These are phyloP conservation scores for Philantomba maxwellii DNA, from an alignment of 2,113 vertebrate species.

Conservation along the genomic window DNA sequence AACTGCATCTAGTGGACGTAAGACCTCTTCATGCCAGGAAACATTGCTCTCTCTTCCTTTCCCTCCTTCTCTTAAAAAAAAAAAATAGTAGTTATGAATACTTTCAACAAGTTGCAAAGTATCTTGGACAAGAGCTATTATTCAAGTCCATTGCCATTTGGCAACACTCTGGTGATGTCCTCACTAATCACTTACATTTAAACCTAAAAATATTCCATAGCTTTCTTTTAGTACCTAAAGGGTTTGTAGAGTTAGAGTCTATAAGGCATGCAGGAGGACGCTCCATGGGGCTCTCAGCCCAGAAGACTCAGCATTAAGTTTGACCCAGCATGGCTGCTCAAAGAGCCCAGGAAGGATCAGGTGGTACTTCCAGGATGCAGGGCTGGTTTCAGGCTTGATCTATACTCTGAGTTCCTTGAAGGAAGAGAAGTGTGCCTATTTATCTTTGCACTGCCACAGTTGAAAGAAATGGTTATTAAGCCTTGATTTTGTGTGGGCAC, in stretches of 20 bases:
- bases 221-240: background rate
- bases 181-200: constrained; percentile 54
- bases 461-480: background rate
- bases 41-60: background rate
- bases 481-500: background rate
- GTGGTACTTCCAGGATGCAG: background rate
- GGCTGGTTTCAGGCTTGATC: background rate
- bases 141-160: constrained; percentile 19
- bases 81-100: background rate
- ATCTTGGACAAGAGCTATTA: background rate
- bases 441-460: background rate
- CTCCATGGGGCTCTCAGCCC: background rate
- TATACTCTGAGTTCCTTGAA: background rate
- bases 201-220: background rate
- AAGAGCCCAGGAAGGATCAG: background rate
- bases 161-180: background rate
- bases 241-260: background rate
- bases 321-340: background rate
- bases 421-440: background rate
- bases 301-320: background rate
- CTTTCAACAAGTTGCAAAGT: constrained; percentile 21
- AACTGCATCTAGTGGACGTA: background rate
- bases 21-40: background rate
- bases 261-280: background rate
- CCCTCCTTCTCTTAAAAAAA: background rate